phyloP scores from a whole-genome alignment of 2,888 invertebrate genomes.

The Tuberolachnus salignus region DNA sequence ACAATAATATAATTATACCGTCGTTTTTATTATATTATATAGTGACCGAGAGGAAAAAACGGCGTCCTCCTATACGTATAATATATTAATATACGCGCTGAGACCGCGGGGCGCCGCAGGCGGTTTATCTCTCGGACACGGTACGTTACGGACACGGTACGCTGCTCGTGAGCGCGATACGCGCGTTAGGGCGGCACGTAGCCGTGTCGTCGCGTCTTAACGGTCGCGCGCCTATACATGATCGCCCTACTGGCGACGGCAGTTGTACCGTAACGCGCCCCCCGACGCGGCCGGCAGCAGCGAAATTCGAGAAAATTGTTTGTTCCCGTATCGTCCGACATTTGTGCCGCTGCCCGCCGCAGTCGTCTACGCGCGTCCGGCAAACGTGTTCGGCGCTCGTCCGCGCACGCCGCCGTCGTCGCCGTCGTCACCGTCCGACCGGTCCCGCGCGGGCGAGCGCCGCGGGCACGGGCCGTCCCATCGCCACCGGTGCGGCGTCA shows the following conservation, averaged over 20 bases:
- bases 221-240: background rate
- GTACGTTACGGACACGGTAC: conserved; percentile 28
- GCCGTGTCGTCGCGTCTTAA: conserved; percentile 14
- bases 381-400: background rate
- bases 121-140: too few species aligned
- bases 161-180: conserved; percentile 7
- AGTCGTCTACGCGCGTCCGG: conserved; percentile 30
- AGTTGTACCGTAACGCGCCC: background rate
- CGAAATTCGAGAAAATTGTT: conserved; percentile 15
- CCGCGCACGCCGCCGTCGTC: background rate
- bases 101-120: too few species aligned
- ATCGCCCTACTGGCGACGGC: background rate
- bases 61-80: background rate
- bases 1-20: too few species aligned
- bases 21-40: too few species aligned
- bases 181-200: conserved; percentile 25
- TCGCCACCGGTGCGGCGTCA: background rate
- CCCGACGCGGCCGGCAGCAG: background rate
- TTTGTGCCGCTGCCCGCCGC: background rate
- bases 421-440: too few species aligned
- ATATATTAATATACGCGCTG: background rate
- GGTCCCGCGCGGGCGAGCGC: background rate
- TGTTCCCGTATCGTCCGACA: background rate
- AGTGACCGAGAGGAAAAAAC: too few species aligned
- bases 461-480: background rate